Conservation (phyloP, 92 coral and sea anemone genomes). For the Desmophyllum pertusum region DNA sequence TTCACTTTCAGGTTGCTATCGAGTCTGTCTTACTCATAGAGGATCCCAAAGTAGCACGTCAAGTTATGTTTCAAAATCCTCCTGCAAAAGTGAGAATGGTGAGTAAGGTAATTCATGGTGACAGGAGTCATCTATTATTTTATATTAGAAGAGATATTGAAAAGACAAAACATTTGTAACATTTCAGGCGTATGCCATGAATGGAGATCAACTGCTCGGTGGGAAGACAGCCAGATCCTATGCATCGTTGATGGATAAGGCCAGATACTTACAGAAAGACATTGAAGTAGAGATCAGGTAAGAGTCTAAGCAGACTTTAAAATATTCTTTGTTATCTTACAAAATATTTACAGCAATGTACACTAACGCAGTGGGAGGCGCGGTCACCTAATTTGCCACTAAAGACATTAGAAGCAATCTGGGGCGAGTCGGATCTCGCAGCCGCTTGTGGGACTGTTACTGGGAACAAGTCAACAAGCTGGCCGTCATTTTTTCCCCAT, state of each 20-base stretch:
- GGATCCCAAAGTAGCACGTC: constrained; percentile 89
- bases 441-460: too few species aligned
- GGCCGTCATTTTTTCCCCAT: too few species aligned
- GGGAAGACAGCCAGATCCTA: constrained; percentile 92
- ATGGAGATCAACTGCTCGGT: constrained; percentile 92
- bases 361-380: too few species aligned
- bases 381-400: too few species aligned
- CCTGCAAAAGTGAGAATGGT: constrained; percentile 85
- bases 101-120: constrained; percentile 15
- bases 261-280: constrained; percentile 85
- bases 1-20: constrained; percentile 53
- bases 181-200: constrained; percentile 87
- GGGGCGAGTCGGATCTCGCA: too few species aligned
- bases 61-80: constrained; percentile 84
- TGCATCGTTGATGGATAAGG: constrained; percentile 61
- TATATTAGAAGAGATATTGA: not conserved
- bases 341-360: not conserved
- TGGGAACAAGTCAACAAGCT: too few species aligned
- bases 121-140: not conserved
- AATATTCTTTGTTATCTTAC: not conserved
- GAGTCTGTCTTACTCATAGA: constrained; percentile 86
- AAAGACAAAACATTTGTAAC: not conserved
- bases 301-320: not conserved
- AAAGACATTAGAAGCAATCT: too few species aligned
- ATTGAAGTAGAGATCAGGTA: constrained; percentile 94